These are phyloP conservation scores for Albula glossodonta DNA, from an alignment of 2,113 vertebrate genomes.

Conservation along the genomic window DNA sequence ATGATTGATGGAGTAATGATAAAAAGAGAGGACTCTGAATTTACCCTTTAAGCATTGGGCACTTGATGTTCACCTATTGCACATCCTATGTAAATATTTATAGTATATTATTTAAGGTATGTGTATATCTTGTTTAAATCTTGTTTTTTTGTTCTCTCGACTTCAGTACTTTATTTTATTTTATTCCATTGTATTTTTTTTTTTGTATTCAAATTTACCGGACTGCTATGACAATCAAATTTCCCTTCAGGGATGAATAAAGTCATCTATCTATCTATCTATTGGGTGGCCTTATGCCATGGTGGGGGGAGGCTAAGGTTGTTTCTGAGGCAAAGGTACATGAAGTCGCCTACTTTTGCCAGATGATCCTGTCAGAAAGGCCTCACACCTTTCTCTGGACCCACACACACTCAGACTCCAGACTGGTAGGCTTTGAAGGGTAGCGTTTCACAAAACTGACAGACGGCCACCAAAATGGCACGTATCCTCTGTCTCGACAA, in stretches of 20 bases:
- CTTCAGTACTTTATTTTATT: not conserved
- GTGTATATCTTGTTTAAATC: constrained; percentile 41
- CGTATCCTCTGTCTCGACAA: not conserved
- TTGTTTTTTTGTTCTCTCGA: constrained; percentile 54
- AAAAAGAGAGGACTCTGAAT: constrained; percentile 61
- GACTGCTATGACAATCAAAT: no score
- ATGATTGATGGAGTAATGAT: constrained; percentile 30
- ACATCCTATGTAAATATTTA: no score
- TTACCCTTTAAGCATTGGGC: constrained; percentile 67
- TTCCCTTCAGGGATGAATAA: no score
- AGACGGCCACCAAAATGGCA: no score
- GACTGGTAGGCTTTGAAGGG: not conserved
- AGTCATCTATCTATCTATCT: constrained; percentile 12
- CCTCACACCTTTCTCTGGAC: not conserved
- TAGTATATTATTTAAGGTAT: no score
- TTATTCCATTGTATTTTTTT: no score
- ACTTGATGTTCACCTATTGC: constrained; percentile 55
- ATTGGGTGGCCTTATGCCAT: constrained; percentile 51
- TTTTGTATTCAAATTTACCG: no score
- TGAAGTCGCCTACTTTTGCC: no score
- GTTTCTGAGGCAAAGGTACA: no score
- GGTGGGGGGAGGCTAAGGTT: no score
- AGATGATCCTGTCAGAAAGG: no score
- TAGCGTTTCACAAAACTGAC: not conserved
- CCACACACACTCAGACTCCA: not conserved